A percentile compares a stretch with the other conserved stretches of the same genome.
phyloP scores from a whole-genome alignment of 2,888 invertebrate species.

The Drosophila limbata region DNA sequence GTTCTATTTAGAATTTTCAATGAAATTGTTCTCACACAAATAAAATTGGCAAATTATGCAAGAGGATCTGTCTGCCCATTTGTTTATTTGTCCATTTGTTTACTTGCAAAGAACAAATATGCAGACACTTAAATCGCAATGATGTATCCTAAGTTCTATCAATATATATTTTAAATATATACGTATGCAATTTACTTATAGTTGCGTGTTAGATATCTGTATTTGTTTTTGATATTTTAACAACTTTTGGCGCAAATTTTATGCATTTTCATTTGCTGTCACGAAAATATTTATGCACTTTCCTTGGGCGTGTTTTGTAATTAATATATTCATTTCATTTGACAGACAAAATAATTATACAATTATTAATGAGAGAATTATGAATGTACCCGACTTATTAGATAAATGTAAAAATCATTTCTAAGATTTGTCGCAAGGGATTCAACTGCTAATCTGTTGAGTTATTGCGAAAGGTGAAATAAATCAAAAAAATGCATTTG shows the following conservation, averaged over 20 bases:
- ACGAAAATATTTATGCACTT: conserved; percentile 44
- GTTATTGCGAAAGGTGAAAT: neutral
- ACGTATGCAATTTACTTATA: conserved; percentile 9
- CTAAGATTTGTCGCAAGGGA: conserved; percentile 10
- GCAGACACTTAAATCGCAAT: conserved; percentile 65
- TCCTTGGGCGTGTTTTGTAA: conserved; percentile 38
- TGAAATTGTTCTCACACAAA: conserved; percentile 52
- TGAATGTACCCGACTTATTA: conserved; percentile 44
- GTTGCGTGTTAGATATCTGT: conserved; percentile 23
- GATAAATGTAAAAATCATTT: conserved; percentile 31
- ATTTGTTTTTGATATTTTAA: conserved; percentile 50
- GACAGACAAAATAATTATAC: conserved; percentile 59
- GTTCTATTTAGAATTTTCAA: conserved; percentile 40
- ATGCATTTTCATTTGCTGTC: conserved; percentile 39
- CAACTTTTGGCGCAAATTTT: conserved; percentile 30
- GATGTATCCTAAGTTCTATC: conserved; percentile 54
- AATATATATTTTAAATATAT: neutral
- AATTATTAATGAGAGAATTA: conserved; percentile 44
- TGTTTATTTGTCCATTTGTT: conserved; percentile 67
- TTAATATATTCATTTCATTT: conserved; percentile 61
- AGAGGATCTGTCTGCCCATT: conserved; percentile 23
- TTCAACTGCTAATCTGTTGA: conserved; percentile 19
- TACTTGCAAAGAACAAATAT: conserved; percentile 59
- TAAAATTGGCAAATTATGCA: conserved; percentile 62
- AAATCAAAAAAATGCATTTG: no score